Conservation (phyloP, 1,140 invertebrate genomes). For the Cherax quadricarinatus region DNA sequence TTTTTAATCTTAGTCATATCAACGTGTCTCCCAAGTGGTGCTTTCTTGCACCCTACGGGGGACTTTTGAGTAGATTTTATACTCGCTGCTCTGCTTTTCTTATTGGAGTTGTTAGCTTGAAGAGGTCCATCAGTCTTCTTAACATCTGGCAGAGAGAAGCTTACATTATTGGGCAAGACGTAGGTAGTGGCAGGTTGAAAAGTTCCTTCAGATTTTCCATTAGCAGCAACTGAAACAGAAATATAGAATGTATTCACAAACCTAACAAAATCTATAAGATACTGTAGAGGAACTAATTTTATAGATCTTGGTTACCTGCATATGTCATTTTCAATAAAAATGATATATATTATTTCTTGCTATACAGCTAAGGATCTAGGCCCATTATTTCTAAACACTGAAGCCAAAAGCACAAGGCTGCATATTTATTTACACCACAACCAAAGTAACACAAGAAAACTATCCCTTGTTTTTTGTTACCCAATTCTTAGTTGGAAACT, state of each 20-base stretch:
- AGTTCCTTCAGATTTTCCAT: background rate
- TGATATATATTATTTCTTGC: background rate
- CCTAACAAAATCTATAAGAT: no score
- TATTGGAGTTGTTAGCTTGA: background rate
- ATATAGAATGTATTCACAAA: no score
- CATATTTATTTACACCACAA: no score
- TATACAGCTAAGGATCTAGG: background rate
- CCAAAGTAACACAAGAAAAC: no score
- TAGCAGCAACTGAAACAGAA: conserved; percentile 21
- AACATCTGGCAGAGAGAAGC: conserved; percentile 24
- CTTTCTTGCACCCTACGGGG: background rate
- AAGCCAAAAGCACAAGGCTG: no score
- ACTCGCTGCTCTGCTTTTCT: background rate
- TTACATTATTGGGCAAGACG: conserved; percentile 25
- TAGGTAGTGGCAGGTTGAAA: background rate
- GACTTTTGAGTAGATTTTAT: background rate
- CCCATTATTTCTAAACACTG: no score
- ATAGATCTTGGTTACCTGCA: background rate
- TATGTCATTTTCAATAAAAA: background rate
- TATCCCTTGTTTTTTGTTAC: no score
- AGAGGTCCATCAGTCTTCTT: background rate
- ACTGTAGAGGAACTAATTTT: no score
- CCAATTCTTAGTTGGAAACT: no score
- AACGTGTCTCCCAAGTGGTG: background rate
- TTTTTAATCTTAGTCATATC: background rate